Conservation (phyloP, 2,113 vertebrate species). For the Pogonocichla stellata region DNA sequence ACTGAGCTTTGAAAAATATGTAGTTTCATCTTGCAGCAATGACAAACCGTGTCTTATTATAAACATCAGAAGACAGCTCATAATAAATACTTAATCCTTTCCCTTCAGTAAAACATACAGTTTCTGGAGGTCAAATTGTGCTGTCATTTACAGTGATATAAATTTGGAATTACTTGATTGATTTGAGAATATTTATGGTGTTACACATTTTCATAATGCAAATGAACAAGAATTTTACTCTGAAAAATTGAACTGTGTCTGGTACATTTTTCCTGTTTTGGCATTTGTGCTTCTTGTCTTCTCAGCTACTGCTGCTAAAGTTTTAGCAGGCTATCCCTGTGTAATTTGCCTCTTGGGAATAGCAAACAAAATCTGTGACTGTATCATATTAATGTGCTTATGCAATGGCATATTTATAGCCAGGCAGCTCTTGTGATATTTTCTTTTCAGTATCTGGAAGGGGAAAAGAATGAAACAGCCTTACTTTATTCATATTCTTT, state of each 20-base stretch:
- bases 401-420: conserved; percentile 53
- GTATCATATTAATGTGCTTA: conserved; percentile 49
- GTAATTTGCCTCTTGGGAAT: conserved; percentile 27
- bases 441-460: background rate
- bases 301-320: conserved; percentile 10
- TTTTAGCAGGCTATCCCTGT: conserved; percentile 17
- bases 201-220: background rate
- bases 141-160: background rate
- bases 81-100: background rate
- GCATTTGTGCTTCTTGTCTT: conserved; percentile 8
- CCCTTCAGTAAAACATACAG: background rate
- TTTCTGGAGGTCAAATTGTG: background rate
- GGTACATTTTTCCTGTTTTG: conserved; percentile 24
- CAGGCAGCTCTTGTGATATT: background rate
- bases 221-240: background rate
- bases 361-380: conserved; percentile 54
- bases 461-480: background rate
- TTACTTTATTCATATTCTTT: background rate
- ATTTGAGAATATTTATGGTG: background rate
- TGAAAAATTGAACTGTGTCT: background rate
- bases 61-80: background rate
- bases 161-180: background rate
- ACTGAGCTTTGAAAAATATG: background rate
- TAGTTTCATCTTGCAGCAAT: conserved; percentile 2
- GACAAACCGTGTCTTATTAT: background rate